A percentile compares a stretch with the other conserved stretches of the same genome.
Evolutionary conservation across 2,113 vertebrate genomes (phyloP).

Genomic region (Aldabrachelys gigantea): DNA sequence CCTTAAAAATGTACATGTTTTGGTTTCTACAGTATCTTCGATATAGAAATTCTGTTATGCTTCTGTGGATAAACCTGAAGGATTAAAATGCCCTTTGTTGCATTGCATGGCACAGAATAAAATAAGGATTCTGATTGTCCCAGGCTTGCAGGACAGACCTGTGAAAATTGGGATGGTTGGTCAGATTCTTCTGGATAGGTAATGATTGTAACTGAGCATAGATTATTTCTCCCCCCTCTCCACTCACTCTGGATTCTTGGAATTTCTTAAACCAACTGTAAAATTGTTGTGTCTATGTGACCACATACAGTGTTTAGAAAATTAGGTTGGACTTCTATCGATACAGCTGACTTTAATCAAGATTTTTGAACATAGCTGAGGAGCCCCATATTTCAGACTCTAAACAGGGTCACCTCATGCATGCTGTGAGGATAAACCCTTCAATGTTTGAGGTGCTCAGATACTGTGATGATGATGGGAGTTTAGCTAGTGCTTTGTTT

Average conservation of each 20-base stretch:
- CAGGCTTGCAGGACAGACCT: not conserved
- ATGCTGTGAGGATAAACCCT: not conserved
- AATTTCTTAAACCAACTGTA: not conserved
- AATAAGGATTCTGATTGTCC: not conserved
- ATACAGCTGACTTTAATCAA: not conserved
- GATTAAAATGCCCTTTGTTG: slow-evolving; percentile 40
- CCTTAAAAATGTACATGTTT: not conserved
- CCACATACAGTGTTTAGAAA: not conserved
- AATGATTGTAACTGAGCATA: slow-evolving; percentile 16
- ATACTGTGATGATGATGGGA: not conserved
- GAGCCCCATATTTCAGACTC: not conserved
- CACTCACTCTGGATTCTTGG: not conserved
- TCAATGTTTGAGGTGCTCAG: not conserved
- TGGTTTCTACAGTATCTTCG: not conserved
- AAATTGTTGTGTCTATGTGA: not conserved
- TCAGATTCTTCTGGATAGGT: slow-evolving; percentile 50
- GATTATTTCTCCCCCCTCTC: not conserved
- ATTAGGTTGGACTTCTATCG: not conserved
- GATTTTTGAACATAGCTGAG: not conserved
- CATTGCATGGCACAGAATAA: slow-evolving; percentile 38
- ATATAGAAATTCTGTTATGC: not conserved
- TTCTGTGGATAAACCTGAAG: not conserved
- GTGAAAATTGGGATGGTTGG: slow-evolving; percentile 42
- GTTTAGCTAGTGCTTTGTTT: not conserved
- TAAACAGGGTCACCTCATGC: not conserved